Evolutionary conservation across 2,113 vertebrate genomes (phyloP).

Genomic region (Nyctibius bracteatus): DNA sequence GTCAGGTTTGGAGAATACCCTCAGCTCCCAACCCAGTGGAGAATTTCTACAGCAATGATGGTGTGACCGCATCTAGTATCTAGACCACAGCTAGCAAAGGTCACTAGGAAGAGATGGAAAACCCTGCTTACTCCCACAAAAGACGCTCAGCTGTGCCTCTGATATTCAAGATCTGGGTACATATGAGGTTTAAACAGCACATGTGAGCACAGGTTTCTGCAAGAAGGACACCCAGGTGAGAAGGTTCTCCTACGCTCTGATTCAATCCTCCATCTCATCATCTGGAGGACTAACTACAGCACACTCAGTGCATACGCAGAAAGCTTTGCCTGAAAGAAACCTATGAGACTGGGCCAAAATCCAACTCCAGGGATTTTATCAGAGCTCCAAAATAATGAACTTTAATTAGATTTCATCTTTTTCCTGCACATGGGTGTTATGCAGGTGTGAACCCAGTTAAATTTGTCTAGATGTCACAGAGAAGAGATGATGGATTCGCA

Average conservation of each 20-base stretch:
- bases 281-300: background rate
- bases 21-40: fast-evolving
- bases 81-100: background rate
- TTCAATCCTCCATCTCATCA: background rate
- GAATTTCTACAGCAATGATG: background rate
- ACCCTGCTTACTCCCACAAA: background rate
- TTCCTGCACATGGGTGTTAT: fast-evolving
- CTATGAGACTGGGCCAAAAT: background rate
- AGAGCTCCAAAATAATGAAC: background rate
- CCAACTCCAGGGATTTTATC: background rate
- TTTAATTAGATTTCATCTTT: background rate
- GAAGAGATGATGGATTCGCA: background rate
- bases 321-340: background rate
- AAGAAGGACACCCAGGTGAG: background rate
- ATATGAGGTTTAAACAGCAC: background rate
- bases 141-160: background rate
- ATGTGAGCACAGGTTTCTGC: background rate
- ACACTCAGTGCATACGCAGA: background rate
- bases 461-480: background rate
- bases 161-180: background rate
- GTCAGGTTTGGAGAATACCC: background rate
- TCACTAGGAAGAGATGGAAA: background rate
- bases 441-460: background rate
- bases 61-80: background rate
- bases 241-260: background rate